These are phyloP conservation scores for Xestia sexstrigata DNA, from an alignment of 2,888 invertebrate genomes.

Conservation along the genomic window DNA sequence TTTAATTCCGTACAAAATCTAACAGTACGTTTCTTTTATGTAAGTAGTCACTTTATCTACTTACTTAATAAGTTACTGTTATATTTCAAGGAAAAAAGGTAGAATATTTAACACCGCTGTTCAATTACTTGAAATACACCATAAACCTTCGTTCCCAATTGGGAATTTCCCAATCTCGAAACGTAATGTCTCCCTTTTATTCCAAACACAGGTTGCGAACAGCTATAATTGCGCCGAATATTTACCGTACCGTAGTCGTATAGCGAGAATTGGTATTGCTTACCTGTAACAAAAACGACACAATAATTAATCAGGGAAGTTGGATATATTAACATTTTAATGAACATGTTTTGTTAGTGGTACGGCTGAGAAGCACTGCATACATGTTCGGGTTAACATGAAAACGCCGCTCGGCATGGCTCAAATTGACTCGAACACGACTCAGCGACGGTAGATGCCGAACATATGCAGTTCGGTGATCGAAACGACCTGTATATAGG, in stretches of 20 bases:
- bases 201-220: conserved; percentile 32
- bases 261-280: conserved; percentile 60
- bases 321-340: conserved; percentile 51
- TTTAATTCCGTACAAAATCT: neutral
- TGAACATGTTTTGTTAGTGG: conserved; percentile 17
- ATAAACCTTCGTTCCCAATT: conserved; percentile 40
- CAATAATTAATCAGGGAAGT: conserved; percentile 54
- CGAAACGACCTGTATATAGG: neutral
- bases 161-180: conserved; percentile 48
- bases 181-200: conserved; percentile 38
- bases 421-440: neutral
- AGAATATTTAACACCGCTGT: conserved; percentile 19
- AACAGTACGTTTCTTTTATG: neutral
- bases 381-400: neutral
- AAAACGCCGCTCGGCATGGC: neutral
- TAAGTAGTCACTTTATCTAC: too few relatives aligned
- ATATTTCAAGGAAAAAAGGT: conserved; percentile 2
- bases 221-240: conserved; percentile 53
- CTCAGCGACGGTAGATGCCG: neutral
- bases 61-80: neutral
- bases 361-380: neutral
- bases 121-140: conserved; percentile 30
- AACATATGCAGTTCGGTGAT: neutral
- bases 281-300: conserved; percentile 73
- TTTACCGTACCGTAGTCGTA: conserved; percentile 52